Evolutionary conservation across 1,140 invertebrate genomes (phyloP).

Genomic region (Chymomyza costata): DNA sequence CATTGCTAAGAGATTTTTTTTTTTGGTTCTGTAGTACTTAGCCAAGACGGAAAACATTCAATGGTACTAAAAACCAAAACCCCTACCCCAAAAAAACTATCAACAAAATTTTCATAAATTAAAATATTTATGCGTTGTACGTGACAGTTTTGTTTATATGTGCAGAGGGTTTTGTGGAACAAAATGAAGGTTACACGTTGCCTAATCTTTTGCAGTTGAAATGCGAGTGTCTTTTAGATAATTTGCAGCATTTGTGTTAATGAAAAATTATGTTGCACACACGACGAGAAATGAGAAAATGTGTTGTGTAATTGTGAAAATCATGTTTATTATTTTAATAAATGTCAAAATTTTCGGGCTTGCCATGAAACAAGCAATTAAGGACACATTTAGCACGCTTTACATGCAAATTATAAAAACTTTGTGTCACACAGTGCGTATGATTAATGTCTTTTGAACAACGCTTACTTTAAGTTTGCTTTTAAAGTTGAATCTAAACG

Average conservation of each 20-base stretch:
- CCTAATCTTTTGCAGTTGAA: too few species aligned
- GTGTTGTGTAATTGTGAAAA: slow-evolving; percentile 18
- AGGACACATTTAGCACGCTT: slow-evolving; percentile 33
- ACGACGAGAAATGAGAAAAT: slow-evolving; percentile 12
- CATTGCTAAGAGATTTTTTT: too few species aligned
- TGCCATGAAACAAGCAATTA: slow-evolving; percentile 43
- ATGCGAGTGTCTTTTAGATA: slow-evolving; percentile 10
- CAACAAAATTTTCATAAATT: slow-evolving; percentile 59
- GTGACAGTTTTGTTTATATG: too few species aligned
- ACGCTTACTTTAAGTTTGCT: too few species aligned
- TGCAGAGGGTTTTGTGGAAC: too few species aligned
- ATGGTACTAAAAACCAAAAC: too few species aligned
- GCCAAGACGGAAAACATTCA: too few species aligned
- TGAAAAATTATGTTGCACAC: neutral
- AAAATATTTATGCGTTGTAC: slow-evolving; percentile 64
- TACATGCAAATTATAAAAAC: neutral
- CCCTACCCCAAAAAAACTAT: slow-evolving; percentile 54
- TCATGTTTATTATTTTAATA: slow-evolving; percentile 71
- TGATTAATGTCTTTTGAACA: slow-evolving; percentile 60
- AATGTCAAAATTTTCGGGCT: slow-evolving; percentile 54
- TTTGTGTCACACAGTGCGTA: slow-evolving; percentile 35
- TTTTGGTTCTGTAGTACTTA: too few species aligned
- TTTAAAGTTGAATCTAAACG: slow-evolving; percentile 22
- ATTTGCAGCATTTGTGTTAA: too few species aligned
- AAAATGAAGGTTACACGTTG: too few species aligned